Conservation (phyloP, 2,797 vertebrate species). For the Lacerta viridis region DNA sequence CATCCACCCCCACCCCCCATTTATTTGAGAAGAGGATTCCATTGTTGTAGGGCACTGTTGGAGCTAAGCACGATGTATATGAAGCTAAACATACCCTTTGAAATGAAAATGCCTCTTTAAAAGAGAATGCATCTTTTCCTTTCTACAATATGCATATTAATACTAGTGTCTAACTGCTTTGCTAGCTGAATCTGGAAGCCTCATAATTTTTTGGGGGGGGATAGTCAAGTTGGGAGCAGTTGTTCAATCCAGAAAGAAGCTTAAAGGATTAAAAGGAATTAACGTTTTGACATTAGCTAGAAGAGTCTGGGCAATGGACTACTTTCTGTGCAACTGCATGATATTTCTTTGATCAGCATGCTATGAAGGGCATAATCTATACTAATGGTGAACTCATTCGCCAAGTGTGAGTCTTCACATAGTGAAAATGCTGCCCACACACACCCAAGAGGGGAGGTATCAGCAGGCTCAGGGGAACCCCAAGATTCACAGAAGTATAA, state of each 20-base stretch:
- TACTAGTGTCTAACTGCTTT: background rate
- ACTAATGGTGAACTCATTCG: background rate
- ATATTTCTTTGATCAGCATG: background rate
- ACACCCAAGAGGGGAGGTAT: too few species aligned
- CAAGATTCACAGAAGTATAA: background rate
- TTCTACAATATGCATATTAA: background rate
- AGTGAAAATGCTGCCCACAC: too few species aligned
- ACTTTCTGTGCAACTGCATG: constrained; percentile 2
- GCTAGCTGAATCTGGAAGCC: background rate
- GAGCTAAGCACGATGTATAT: background rate
- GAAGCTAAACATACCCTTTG: background rate
- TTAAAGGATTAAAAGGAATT: constrained; percentile 14
- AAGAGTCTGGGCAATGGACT: background rate
- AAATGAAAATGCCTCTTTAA: background rate
- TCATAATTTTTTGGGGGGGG: background rate
- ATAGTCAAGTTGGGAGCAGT: background rate
- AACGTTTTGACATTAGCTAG: constrained; percentile 8
- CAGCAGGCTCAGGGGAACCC: background rate
- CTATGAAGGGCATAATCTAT: constrained; percentile 13
- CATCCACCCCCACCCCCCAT: too few species aligned
- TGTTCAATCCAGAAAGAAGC: constrained; percentile 25
- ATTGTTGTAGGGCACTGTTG: background rate
- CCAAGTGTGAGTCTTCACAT: background rate
- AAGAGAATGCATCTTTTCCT: background rate
- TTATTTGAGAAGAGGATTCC: background rate